Percentiles rank a stretch among this genome's conserved stretches.
phyloP scores from a whole-genome alignment of 35 echinoderm and acorn worm species.

The Heliocidaris tuberculata region DNA sequence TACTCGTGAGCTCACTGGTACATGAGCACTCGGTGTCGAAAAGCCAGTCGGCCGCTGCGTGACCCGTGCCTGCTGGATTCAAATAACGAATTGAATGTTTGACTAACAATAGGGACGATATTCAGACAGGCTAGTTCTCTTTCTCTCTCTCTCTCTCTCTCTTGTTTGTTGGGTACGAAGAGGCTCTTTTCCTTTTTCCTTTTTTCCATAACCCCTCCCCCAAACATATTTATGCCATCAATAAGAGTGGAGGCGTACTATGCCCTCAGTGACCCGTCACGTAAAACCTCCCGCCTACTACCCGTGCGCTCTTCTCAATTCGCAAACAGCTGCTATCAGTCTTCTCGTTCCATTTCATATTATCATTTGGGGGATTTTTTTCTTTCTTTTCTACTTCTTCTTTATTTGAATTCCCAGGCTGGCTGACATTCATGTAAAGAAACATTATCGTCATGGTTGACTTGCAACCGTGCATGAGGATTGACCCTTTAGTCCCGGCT shows the following conservation, averaged over 20 bases:
- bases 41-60: constrained; percentile 29
- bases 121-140: background rate
- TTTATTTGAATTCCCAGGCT: constrained; percentile 16
- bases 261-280: constrained; percentile 37
- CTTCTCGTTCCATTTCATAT: background rate
- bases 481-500: constrained; percentile 24
- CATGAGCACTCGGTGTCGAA: constrained; percentile 23
- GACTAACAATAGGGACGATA: constrained; percentile 24
- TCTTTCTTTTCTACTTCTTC: background rate
- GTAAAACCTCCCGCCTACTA: constrained; percentile 18
- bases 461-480: background rate
- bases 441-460: constrained; percentile 25
- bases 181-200: constrained; percentile 18
- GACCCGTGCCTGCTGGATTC: constrained; percentile 1
- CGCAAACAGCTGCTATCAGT: constrained; percentile 32
- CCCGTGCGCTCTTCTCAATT: background rate
- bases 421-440: constrained; percentile 17
- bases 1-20: background rate
- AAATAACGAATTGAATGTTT: constrained; percentile 31
- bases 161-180: background rate
- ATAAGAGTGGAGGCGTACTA: constrained; percentile 3
- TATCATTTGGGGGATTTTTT: background rate
- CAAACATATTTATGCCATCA: background rate
- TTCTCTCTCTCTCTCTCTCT: background rate
- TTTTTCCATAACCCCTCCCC: background rate